Evolutionary conservation across 2,113 vertebrate species (phyloP), one percentile per base, ranked within the genome.

Genomic region (Tinamus guttatus): DNA sequence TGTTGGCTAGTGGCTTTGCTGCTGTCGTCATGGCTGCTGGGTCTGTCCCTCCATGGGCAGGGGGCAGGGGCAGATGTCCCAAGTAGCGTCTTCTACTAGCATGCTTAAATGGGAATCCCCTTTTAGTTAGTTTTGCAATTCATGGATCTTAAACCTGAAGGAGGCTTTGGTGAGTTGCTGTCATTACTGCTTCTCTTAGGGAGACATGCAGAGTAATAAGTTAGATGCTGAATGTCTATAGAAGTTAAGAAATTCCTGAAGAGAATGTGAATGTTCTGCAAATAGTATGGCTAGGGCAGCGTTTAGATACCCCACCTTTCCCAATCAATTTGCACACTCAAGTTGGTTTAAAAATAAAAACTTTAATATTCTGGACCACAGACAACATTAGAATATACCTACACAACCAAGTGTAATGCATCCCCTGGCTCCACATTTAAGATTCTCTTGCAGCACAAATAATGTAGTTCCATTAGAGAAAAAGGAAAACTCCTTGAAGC

Each of bases 341-440:
- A 62, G 32, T 68, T 51, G n/a, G 56, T 81, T 88, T 86, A 62
- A 91, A 94, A 87, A 90, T 63, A 34, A 60, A 25, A 38, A 6
- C 10, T 96, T 96, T 79, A 90, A 80, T 95, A 70, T 93, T 85
- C 41, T 65, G 81, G 75, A 64, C 22, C 43, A 85, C 54, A 69
- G 59, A 38, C 27, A 77, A 49, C 69, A 73, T 64, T 56, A 65
- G 81, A 89, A 59, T 80, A 68, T 40, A 62, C 20, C 18, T 43
- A 28, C 10, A 49, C 58, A 76, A 45, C 4, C 45, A 74, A 43
- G 5, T 6, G 74, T 47, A 70, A 67, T 13, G 49, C 49, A 67
- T 14, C 30, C 54, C n/a, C 38, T 19, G 71, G 28, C 32, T 81
- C 13, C 70, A 71, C 59, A 5, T 7, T n/a, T 40, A 64, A 52